Conservation (phyloP, 2,888 invertebrate species). For the Arrhopalites spinosus region DNA sequence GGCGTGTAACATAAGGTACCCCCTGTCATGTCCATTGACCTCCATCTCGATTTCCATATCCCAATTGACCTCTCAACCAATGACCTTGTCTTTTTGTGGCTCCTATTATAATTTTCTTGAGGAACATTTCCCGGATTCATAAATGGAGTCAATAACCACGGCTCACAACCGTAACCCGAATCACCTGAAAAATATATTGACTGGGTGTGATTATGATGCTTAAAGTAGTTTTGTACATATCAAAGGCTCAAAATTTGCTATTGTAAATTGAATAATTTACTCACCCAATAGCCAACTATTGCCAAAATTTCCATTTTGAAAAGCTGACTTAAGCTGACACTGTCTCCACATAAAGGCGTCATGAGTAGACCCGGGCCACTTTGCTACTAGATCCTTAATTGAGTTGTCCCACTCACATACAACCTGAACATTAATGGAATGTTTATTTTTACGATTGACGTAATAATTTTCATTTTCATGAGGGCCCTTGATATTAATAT, state of each 20-base stretch:
- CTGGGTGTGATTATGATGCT: too few relatives aligned
- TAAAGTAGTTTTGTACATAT: too few relatives aligned
- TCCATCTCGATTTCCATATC: slow-evolving; percentile 7
- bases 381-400: background rate
- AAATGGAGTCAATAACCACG: slow-evolving; percentile 13
- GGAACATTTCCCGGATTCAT: background rate
- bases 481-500: background rate
- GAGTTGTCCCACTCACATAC: slow-evolving; percentile 1
- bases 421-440: background rate
- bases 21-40: slow-evolving; percentile 13
- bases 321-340: background rate
- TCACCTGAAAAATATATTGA: slow-evolving; percentile 16
- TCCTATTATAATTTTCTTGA: background rate
- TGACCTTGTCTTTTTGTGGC: background rate
- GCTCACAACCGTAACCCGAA: slow-evolving; percentile 2
- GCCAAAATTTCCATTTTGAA: background rate
- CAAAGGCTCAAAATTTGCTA: too few relatives aligned
- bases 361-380: background rate
- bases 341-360: background rate
- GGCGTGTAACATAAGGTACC: background rate
- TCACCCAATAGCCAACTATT: background rate
- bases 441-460: background rate
- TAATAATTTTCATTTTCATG: background rate
- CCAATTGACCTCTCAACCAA: slow-evolving; percentile 12
- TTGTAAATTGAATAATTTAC: too few relatives aligned